A percentile compares a stretch with the other conserved stretches of the same genome.
Conservation (phyloP, 2,797 vertebrate species). For the Acridotheres tristis region DNA sequence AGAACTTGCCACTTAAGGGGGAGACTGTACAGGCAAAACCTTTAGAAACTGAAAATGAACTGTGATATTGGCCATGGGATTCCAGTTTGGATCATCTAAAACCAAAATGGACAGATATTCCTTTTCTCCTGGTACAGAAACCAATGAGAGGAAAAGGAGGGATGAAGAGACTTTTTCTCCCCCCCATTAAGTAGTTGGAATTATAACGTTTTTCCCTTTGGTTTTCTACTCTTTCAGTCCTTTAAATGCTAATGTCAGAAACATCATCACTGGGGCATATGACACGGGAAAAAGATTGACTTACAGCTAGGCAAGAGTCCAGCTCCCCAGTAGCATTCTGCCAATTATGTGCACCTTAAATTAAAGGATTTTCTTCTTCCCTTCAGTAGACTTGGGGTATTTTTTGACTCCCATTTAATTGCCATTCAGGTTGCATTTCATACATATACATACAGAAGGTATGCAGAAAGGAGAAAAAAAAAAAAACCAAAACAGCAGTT, state of each 20-base stretch:
- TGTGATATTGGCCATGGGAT: background rate
- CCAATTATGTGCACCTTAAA: background rate
- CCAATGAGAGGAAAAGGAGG: background rate
- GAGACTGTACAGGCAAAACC: background rate
- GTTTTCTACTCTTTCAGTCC: background rate
- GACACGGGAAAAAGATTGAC: background rate
- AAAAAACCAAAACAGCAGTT: background rate
- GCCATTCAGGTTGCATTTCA: background rate
- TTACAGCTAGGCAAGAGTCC: background rate
- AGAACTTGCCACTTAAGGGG: background rate
- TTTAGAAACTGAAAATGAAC: background rate
- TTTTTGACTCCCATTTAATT: background rate
- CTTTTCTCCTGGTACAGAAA: background rate
- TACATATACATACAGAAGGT: fast-evolving
- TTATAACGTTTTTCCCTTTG: background rate
- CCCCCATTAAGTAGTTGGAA: background rate
- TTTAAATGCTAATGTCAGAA: background rate
- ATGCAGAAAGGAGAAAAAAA: background rate
- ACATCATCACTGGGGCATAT: background rate
- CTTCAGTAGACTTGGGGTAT: background rate
- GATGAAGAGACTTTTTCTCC: background rate
- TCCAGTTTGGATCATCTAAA: background rate
- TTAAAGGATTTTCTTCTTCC: background rate
- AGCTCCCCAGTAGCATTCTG: background rate
- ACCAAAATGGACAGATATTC: background rate